A percentile compares a stretch with the other conserved stretches of the same genome.
phyloP scores from a whole-genome alignment of 2,888 invertebrate species.

The Eupithecia abbreviata region DNA sequence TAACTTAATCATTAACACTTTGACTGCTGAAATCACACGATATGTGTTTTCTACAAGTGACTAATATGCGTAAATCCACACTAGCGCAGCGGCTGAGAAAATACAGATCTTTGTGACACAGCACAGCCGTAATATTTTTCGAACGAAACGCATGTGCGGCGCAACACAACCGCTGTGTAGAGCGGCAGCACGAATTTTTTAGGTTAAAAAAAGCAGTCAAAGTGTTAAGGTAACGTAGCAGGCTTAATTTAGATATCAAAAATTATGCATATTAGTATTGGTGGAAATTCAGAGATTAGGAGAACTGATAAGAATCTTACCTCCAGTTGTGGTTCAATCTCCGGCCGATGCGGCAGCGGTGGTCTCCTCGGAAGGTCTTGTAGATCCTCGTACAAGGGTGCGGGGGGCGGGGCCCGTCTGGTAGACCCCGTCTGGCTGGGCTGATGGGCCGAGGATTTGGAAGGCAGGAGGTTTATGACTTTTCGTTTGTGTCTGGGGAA shows the following conservation, averaged over 20 bases:
- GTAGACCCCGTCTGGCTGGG: conserved; percentile 79
- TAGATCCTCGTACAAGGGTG: conserved; percentile 91
- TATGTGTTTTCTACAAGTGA: no score
- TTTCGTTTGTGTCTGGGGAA: conserved; percentile 92
- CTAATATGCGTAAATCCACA: no score
- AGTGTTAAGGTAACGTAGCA: neutral
- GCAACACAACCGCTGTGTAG: no score
- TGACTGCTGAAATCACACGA: no score
- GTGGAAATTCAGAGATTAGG: neutral
- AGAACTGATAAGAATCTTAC: conserved; percentile 49
- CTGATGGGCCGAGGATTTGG: conserved; percentile 87
- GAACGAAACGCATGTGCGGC: no score
- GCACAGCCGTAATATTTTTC: no score
- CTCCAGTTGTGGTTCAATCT: conserved; percentile 78
- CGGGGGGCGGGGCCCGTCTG: conserved; percentile 80
- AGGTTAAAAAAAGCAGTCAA: no score
- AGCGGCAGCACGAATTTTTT: no score
- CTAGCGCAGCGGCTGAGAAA: no score
- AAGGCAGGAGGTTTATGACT: conserved; percentile 93
- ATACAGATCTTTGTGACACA: no score
- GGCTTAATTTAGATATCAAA: neutral
- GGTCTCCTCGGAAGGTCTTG: conserved; percentile 86
- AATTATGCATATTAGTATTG: no score
- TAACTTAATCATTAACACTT: neutral
- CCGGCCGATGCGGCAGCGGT: conserved; percentile 76